phyloP scores from a whole-genome alignment of 2,797 vertebrate species.

The Dryobates pubescens region DNA sequence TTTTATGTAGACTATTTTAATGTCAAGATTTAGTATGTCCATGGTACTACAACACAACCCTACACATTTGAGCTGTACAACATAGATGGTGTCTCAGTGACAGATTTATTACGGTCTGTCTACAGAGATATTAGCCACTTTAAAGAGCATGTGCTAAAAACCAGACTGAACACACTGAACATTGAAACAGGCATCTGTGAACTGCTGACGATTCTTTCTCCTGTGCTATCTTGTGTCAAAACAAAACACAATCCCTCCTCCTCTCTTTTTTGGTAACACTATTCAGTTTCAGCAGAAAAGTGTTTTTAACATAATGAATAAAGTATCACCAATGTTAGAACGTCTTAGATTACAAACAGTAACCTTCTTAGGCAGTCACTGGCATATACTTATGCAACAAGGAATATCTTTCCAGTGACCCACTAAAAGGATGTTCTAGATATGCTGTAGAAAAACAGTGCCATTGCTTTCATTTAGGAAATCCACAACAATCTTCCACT shows the following conservation, averaged over 20 bases:
- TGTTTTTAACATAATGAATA: neutral
- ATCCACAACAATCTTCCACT: neutral
- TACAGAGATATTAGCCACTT: neutral
- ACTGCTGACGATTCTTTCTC: neutral
- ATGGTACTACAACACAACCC: neutral
- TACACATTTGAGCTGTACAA: neutral
- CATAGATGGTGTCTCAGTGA: rapidly evolving
- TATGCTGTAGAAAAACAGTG: neutral
- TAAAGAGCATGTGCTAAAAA: neutral
- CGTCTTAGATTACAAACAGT: neutral
- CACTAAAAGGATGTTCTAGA: slow-evolving; percentile 3
- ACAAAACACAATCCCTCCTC: neutral
- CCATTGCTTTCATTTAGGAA: neutral
- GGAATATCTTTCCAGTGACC: slow-evolving; percentile 17
- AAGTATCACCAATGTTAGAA: neutral
- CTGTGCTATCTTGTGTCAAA: neutral
- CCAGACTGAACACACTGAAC: neutral
- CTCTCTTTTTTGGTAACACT: neutral
- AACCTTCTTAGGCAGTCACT: neutral
- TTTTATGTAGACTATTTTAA: neutral
- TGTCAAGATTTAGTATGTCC: neutral
- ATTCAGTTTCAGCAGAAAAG: neutral
- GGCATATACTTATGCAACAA: slow-evolving; percentile 5
- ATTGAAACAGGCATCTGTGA: neutral
- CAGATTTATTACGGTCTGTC: neutral